Evolutionary conservation across 1,140 invertebrate species (phyloP), one percentile per base, ranked within the genome.

Genomic region (Bombus confusus): DNA sequence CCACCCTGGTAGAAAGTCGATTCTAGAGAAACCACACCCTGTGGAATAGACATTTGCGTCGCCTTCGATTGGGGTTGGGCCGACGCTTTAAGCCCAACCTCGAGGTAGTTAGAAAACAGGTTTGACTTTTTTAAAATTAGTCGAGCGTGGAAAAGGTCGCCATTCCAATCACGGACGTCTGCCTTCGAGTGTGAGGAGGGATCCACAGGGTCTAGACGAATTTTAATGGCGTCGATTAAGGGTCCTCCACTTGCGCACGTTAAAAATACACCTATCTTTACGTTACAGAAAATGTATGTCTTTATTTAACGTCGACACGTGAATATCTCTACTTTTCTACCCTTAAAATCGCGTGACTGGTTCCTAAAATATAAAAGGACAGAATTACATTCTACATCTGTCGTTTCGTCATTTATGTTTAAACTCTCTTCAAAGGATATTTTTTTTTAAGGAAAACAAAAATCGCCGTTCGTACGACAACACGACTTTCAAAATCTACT

Each of bases 211-310:
- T 43, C 18, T 22, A 31, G 57, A 52, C 47, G 47, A 66, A 81
- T 62, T 80, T 87, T 57, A 57, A 77, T 77, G 79, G 78, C 34
- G 88, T 80, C 86, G 87, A 68, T 84, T 80, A 80, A 78, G 57
- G 41, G 18, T 22, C 34, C 15, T 57, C 72, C 37, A 22, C 47
- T 52, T 22, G 47, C 1, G 47, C 18, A 39, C 25, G 37, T 43
- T 43, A 31, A 18, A 73, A 41, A 73, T 47, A 47, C 47, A 52
- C 6, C 47, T 18, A 13, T 12, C 39, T n/a, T 37, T 77, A 3
- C 31, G 57, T 77, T 66, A 41, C 59, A 25, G 28, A 66, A 66
- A 31, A 31, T 25, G 6, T 41, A 75, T 25, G n/a, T 34, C 37
- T 64, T 25, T 72, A 66, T 78, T 78, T n/a, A 59, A 39, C 8